Base-by-base conservation (phyloP, 1,140 invertebrate species). In the Cherax destructor region DNA sequence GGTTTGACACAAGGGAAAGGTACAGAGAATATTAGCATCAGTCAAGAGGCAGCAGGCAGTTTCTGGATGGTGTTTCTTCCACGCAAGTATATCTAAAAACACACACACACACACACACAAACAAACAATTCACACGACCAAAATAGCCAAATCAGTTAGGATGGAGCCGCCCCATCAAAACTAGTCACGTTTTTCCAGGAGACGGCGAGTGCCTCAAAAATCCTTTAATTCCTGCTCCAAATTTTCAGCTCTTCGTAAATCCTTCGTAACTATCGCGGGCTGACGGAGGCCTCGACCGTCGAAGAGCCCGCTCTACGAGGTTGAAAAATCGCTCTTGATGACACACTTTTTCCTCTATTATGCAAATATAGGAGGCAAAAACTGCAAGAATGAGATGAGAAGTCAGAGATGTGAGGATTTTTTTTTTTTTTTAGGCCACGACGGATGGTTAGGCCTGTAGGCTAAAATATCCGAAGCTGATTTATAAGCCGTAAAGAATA, bases 181-280 rank as follows among this genome's bases (percentile, higher is more conserved):
- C 69, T 74, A 30, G 69, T 30, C 69, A 74, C 24, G 24, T 24
- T 74, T 30, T 24, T 74, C 30, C n/a, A 74, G 69, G 13, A 24
- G 24, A n/a, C 6, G 69, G 11, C 69, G 24, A 74, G 69, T 74
- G 69, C n/a, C 2, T 6, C 69, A 9, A 74, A 30, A 24, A 74
- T 30, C 69, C n/a, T 30, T 4, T 74, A 24, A 74, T 74, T 74
- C 24, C n/a, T n/a, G 24, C 18, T 74, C 6, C 4, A 30, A 74
- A 74, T 74, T 74, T 74, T 30, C 69, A 74, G 21, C 69, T 30
- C 69, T 74, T 74, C n/a, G n/a, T 74, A 74, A 74, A 74, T 74
- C 69, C 69, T 74, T 3, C 5, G 69, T 74, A 74, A 74, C 69
- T 74, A 74, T n/a, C 69, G 69, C 24, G 6, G 69, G n/a, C 69